These are phyloP conservation scores for Mastacembelus armatus DNA, from an alignment of 2,797 vertebrate genomes.

Conservation along the genomic window DNA sequence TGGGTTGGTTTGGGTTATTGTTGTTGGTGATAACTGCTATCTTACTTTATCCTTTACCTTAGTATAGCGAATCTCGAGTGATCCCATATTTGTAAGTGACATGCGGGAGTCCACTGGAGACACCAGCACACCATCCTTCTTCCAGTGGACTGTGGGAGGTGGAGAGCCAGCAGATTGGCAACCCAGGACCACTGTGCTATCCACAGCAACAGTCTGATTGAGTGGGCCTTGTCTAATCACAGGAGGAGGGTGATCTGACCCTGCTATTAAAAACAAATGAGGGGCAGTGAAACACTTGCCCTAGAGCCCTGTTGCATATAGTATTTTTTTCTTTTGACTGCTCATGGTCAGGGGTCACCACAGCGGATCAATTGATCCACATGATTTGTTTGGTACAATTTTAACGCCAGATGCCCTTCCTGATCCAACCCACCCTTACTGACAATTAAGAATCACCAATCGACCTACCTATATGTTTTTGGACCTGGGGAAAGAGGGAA, in stretches of 20 bases:
- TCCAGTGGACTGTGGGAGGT: slow-evolving; percentile 90
- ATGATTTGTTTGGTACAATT: too few relatives aligned
- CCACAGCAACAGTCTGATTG: slow-evolving; percentile 94
- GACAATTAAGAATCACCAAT: too few relatives aligned
- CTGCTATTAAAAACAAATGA: slow-evolving; percentile 71
- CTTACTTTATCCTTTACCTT: slow-evolving; percentile 83
- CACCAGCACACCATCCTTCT: slow-evolving; percentile 87
- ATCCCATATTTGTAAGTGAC: slow-evolving; percentile 87
- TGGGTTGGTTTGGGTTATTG: not conserved
- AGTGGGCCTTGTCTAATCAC: slow-evolving; percentile 93
- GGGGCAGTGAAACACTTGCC: not conserved
- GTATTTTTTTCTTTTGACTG: too few relatives aligned
- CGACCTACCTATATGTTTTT: too few relatives aligned
- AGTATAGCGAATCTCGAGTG: slow-evolving; percentile 90
- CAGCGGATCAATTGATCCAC: too few relatives aligned
- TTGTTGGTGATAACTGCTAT: not conserved
- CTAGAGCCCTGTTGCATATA: not conserved
- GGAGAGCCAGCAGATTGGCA: slow-evolving; percentile 88
- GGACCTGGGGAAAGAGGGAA: too few relatives aligned
- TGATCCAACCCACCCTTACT: too few relatives aligned
- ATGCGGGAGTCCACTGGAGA: slow-evolving; percentile 91
- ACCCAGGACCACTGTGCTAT: slow-evolving; percentile 88
- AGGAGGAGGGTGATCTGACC: slow-evolving; percentile 93
- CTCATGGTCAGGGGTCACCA: too few relatives aligned
- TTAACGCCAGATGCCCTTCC: too few relatives aligned